Percentiles rank a stretch among this genome's conserved stretches.
phyloP scores from a whole-genome alignment of 2,113 vertebrate genomes.

The Uropsilus gracilis region DNA sequence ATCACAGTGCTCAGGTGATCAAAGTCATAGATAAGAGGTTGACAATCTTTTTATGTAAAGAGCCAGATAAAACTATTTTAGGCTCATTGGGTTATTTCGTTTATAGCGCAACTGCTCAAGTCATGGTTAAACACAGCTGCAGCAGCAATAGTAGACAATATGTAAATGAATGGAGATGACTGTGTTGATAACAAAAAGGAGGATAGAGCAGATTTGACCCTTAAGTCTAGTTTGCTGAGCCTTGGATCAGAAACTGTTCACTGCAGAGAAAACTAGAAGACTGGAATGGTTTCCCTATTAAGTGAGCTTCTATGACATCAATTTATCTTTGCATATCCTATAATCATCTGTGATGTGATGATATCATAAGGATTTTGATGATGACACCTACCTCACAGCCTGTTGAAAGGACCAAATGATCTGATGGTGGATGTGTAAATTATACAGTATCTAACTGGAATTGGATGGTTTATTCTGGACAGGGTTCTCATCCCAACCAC shows the following conservation, averaged over 20 bases:
- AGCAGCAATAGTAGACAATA: too few species aligned
- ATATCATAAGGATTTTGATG: not conserved
- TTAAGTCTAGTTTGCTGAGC: not conserved
- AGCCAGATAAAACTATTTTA: not conserved
- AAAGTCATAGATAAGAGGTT: not conserved
- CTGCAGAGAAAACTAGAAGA: not conserved
- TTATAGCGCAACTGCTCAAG: not conserved
- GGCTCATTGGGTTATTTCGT: not conserved
- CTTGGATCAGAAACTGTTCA: not conserved
- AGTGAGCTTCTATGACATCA: not conserved
- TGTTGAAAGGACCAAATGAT: not conserved
- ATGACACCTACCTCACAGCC: not conserved
- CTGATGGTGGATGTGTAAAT: not conserved
- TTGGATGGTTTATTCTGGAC: not conserved
- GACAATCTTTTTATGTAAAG: not conserved
- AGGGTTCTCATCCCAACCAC: accelerated
- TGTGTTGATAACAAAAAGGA: not conserved
- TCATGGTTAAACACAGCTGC: not conserved
- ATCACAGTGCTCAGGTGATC: not conserved
- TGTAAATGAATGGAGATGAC: not conserved
- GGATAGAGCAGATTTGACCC: not conserved
- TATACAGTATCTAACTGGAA: not conserved
- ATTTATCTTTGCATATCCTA: not conserved
- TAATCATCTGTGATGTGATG: not conserved
- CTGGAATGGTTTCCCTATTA: not conserved